Evolutionary conservation across 2,113 vertebrate species (phyloP).

Genomic region (Charina bottae): DNA sequence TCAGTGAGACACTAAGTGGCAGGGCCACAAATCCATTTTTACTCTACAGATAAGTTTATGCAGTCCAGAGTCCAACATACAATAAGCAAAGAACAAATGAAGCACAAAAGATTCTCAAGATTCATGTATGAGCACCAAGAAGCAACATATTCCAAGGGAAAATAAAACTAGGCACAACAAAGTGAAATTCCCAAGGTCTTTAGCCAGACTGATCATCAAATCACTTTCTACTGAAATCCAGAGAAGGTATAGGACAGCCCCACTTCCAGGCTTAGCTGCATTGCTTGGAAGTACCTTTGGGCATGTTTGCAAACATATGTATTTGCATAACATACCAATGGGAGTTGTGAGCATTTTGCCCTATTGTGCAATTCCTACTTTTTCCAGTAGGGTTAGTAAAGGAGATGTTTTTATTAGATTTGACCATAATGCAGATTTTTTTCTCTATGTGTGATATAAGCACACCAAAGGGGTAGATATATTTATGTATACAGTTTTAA

Average conservation of each 20-base stretch:
- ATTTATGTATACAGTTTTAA: constrained; percentile 2
- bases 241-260: background rate
- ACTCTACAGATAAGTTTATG: background rate
- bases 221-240: background rate
- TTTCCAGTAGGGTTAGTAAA: background rate
- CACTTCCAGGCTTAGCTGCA: background rate
- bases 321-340: background rate
- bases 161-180: constrained; percentile 4
- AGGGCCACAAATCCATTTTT: background rate
- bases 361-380: background rate
- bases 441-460: background rate
- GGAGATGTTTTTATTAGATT: constrained; percentile 20
- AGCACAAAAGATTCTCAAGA: background rate
- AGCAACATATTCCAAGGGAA: background rate
- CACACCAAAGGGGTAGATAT: background rate
- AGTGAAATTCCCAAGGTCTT: background rate
- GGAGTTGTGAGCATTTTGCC: background rate
- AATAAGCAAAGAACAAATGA: background rate
- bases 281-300: background rate
- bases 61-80: background rate
- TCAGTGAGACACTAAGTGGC: background rate
- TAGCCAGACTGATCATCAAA: background rate
- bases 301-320: background rate
- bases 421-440: background rate
- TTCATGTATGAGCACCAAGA: background rate